Percentiles rank a stretch among this genome's conserved stretches.
Evolutionary conservation across 2,113 vertebrate genomes (phyloP).

Genomic region (Xiphophorus couchianus): DNA sequence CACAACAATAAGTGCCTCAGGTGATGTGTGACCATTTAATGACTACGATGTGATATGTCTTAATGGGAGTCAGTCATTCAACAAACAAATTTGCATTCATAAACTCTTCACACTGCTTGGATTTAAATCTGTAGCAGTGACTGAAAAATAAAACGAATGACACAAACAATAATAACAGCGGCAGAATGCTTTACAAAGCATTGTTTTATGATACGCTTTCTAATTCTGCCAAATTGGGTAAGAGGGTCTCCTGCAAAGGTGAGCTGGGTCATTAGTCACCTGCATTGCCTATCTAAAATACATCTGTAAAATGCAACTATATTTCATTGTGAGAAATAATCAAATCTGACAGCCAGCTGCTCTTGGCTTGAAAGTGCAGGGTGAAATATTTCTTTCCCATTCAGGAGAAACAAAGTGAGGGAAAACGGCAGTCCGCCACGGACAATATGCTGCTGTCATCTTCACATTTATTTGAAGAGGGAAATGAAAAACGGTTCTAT

Average conservation of each 20-base stretch:
- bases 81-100: slow-evolving; percentile 44
- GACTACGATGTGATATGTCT: slow-evolving; percentile 49
- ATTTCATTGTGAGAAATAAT: slow-evolving; percentile 58
- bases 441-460: slow-evolving; percentile 43
- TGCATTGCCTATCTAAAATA: slow-evolving; percentile 53
- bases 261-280: slow-evolving; percentile 63
- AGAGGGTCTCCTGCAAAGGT: slow-evolving; percentile 62
- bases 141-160: slow-evolving; percentile 14
- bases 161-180: slow-evolving; percentile 37
- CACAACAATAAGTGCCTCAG: slow-evolving; percentile 52
- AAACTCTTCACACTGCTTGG: slow-evolving; percentile 34
- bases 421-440: slow-evolving; percentile 16
- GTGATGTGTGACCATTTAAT: slow-evolving; percentile 61
- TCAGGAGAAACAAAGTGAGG: slow-evolving; percentile 23
- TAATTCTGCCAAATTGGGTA: slow-evolving; percentile 43
- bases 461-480: slow-evolving; percentile 52
- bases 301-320: slow-evolving; percentile 52
- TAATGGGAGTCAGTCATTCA: slow-evolving; percentile 63
- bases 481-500: slow-evolving; percentile 50
- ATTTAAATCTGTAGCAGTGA: slow-evolving; percentile 23
- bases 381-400: slow-evolving; percentile 45
- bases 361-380: slow-evolving; percentile 17
- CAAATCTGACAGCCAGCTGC: slow-evolving; percentile 33
- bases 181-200: slow-evolving; percentile 23
- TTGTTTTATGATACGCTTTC: slow-evolving; percentile 10